Percentiles rank a stretch among this genome's conserved stretches.
These are phyloP conservation scores for Pocillopora grandis DNA, from an alignment of 92 coral and sea anemone genomes.

Conservation along the genomic window DNA sequence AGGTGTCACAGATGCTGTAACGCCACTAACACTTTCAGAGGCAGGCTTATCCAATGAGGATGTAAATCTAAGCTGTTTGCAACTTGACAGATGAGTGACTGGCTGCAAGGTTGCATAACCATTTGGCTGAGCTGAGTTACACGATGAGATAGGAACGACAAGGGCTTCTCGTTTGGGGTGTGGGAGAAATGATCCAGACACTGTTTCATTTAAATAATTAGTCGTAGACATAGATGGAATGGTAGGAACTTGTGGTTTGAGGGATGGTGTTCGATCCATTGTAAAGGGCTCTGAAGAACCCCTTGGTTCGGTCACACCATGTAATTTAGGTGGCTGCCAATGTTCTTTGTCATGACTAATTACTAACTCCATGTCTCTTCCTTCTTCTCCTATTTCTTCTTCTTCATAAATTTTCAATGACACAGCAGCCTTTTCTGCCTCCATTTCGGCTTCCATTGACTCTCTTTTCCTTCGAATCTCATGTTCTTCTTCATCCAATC, in stretches of 20 bases:
- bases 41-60: not conserved
- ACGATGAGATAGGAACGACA: not conserved
- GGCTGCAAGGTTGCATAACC: not conserved
- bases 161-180: not conserved
- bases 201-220: constrained; percentile 4
- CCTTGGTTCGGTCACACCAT: too few relatives aligned
- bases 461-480: constrained; percentile 15
- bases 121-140: not conserved
- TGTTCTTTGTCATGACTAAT: not conserved
- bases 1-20: not conserved
- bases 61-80: not conserved
- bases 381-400: not conserved
- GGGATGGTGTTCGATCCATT: too few relatives aligned
- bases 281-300: too few relatives aligned
- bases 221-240: not conserved
- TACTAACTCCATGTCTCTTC: too few relatives aligned
- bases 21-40: not conserved
- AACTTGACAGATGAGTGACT: not conserved
- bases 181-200: not conserved
- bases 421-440: constrained; percentile 15
- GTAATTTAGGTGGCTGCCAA: not conserved
- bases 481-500: constrained; percentile 4
- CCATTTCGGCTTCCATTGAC: constrained; percentile 20
- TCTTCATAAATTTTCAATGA: constrained; percentile 17
- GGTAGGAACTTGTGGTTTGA: too few relatives aligned